Base-by-base conservation (phyloP, 2,888 invertebrate species). In the Tiphia femorata region DNA sequence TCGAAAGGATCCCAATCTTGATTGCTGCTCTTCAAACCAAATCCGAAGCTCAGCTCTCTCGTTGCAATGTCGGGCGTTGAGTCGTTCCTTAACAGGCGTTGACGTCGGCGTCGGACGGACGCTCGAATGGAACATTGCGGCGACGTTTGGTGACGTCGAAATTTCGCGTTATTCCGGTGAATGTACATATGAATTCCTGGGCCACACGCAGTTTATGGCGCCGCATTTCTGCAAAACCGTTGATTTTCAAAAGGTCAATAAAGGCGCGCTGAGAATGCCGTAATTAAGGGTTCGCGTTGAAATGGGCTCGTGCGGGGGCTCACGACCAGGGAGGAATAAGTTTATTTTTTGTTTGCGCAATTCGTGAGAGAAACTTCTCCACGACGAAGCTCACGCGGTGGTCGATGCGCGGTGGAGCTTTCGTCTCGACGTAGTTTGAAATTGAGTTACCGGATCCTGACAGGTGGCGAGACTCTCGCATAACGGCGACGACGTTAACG, bases 1-100 rank as follows among this genome's bases (percentile, higher is more conserved):
- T n/a, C n/a, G n/a, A n/a, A n/a, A n/a, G 47, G 44, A 53, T 54
- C 58, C 49, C 61, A 63, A 68, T 66, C 67, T 59, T 76, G 72
- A 76, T 75, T 75, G 62, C 67, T 64, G 56, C 68, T 63, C 60
- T 73, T 73, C 70, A 62, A 27, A 37, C 37, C 17, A 16, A n/a
- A n/a, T n/a, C n/a, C n/a, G n/a, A n/a, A 33, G 33, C 25, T 33
- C 14, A 33, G 14, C n/a, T 14, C 33, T 5, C 33, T n/a, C 33
- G 27, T 17, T 20, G 25, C 20, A 47, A 35, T 16, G 54, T 57
- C 57, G 43, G 46, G 33, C 52, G 12, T n/a, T n/a, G 29, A 29
- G 12, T 10, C 10, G 29, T 23, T 8, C 21, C 5, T 14, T 33
- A 1, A 6, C 10, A 30, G 30, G 37, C 12, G 37, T 30, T 23